Evolutionary conservation across 2,797 vertebrate genomes (phyloP).

Genomic region (Anomalospiza imberbis): DNA sequence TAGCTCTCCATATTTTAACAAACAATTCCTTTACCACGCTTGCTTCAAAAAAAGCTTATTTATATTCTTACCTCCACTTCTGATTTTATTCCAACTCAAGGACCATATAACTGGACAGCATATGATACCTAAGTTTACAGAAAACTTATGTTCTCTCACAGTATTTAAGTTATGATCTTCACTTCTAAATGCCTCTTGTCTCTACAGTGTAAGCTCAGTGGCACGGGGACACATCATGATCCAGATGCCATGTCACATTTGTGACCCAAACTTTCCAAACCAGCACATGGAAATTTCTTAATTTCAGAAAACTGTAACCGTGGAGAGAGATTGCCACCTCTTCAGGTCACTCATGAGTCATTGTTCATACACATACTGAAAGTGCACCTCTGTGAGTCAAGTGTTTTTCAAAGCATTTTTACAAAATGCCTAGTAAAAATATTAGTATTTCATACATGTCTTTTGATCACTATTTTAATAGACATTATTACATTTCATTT

Average conservation of each 20-base stretch:
- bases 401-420: not conserved
- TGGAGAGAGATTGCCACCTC: not conserved
- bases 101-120: not conserved
- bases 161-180: not conserved
- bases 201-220: not conserved
- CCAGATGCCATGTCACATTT: not conserved
- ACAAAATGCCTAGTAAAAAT: not conserved
- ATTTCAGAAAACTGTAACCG: not conserved
- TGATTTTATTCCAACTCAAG: not conserved
- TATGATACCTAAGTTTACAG: not conserved
- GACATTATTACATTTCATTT: not conserved
- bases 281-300: not conserved
- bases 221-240: not conserved
- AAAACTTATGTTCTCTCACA: not conserved
- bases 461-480: not conserved
- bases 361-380: not conserved
- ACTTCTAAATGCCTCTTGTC: not conserved
- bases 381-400: not conserved
- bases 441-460: not conserved
- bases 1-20: not conserved
- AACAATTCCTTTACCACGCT: not conserved
- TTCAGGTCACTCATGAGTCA: not conserved
- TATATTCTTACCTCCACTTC: not conserved
- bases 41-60: not conserved
- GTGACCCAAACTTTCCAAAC: not conserved